These are phyloP conservation scores for Macrosteles quadrilineatus DNA, from an alignment of 1,140 invertebrate genomes.

Conservation along the genomic window DNA sequence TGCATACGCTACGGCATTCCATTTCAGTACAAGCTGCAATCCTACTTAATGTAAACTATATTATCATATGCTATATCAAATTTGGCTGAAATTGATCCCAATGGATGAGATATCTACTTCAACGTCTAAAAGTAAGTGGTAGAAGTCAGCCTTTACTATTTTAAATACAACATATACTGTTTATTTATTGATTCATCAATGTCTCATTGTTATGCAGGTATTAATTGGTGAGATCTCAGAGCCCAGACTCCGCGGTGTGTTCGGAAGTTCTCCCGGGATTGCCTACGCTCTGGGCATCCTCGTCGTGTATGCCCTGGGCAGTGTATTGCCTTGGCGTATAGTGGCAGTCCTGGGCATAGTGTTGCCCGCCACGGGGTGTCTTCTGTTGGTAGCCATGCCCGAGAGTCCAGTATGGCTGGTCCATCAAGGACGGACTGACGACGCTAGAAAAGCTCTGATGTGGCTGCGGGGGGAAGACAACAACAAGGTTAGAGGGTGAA, in stretches of 20 bases:
- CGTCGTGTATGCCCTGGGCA: slow-evolving; percentile 66
- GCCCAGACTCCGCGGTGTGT: slow-evolving; percentile 63
- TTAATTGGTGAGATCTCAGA: slow-evolving; percentile 72
- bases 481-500: slow-evolving; percentile 15
- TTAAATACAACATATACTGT: no score
- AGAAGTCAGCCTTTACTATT: no score
- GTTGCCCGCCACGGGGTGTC: slow-evolving; percentile 58
- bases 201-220: no score
- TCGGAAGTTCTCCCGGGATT: slow-evolving; percentile 65
- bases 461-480: slow-evolving; percentile 65
- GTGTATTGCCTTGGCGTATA: slow-evolving; percentile 61
- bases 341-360: slow-evolving; percentile 63
- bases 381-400: slow-evolving; percentile 62
- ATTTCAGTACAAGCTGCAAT: no score
- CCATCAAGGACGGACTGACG: slow-evolving; percentile 58
- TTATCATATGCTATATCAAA: no score
- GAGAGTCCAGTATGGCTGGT: slow-evolving; percentile 74
- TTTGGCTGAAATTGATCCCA: no score
- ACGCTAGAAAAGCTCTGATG: slow-evolving; percentile 63
- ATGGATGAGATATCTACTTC: no score
- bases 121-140: no score
- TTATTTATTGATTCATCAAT: no score
- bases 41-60: no score
- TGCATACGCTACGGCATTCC: no score
- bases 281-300: slow-evolving; percentile 72